Evolutionary conservation across 2,888 invertebrate genomes (phyloP), one percentile per base, ranked within the genome.

Genomic region (Dexiosoma caninum): DNA sequence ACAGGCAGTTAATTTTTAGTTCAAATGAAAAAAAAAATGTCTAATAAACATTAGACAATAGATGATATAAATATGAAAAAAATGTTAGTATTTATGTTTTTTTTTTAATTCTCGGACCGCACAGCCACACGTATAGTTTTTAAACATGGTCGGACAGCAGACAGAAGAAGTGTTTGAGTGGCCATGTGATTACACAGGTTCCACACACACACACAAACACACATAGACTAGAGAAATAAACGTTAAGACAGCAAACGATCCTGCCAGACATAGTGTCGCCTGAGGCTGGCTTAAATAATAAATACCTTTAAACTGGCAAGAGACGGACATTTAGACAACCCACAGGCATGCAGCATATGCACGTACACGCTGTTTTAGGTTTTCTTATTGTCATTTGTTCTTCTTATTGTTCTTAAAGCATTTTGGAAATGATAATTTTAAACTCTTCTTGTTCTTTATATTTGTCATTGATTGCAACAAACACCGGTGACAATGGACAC

Each of bases 261-360:
- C 72, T 78, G 78, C 62, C 77, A 84, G 84, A 84, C 84, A 84
- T 60, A 46, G 51, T 82, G 84, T 83, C 84, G 84, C 84, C 84
- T 9, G 66, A 70, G 64, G 57, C 64, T 42, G 75, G 51, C 42
- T 70, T 66, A 62, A 76, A 59, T 35, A 78, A 72, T 42, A 19
- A 8, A 30, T 40, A 3, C 32, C 9, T 76, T 53, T 27, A 57
- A 42, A 14, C 46, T 23, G 10, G 8, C 1, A n/a, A 46, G 7
- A 37, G 46, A 42, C 49, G 51, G 53, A 53, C 51, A 12, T 16
- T 37, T 35, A 9, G 12, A 37, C 12, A 70, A 35, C n/a, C 55
- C 21, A 44, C 67, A 55, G 23, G 7, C n/a, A 27, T 49, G n/a
- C n/a, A n/a, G n/a, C n/a, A n/a, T n/a, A n/a, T n/a, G n/a, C n/a